Conservation (phyloP, 2,888 invertebrate genomes). For the Halictus ligatus region DNA sequence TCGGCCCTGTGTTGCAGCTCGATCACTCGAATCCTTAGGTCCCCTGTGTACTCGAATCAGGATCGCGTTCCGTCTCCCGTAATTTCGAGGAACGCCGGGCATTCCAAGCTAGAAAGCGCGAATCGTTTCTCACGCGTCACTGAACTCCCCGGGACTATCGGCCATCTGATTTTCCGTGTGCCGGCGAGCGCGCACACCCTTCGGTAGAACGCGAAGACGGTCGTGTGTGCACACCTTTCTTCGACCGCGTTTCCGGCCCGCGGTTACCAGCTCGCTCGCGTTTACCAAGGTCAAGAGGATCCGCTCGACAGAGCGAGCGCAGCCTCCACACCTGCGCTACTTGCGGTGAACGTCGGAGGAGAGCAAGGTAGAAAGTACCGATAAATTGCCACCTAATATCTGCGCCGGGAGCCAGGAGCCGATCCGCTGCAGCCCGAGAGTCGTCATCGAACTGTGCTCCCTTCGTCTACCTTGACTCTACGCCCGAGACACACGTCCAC, state of each 20-base stretch:
- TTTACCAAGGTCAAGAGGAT: constrained; percentile 66
- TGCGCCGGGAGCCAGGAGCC: constrained; percentile 32
- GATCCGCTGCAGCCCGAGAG: neutral
- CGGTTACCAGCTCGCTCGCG: constrained; percentile 47
- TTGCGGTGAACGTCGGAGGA: constrained; percentile 43
- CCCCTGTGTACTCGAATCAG: neutral
- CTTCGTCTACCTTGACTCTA: neutral
- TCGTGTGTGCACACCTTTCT: neutral
- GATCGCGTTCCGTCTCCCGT: constrained; percentile 1
- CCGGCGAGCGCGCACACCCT: neutral
- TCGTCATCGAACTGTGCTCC: neutral
- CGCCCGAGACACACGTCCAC: neutral
- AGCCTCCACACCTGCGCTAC: constrained; percentile 49
- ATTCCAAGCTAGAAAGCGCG: constrained; percentile 59
- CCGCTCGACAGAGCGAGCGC: constrained; percentile 37
- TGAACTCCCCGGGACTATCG: neutral
- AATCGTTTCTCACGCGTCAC: constrained; percentile 55
- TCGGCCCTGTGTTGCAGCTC: neutral
- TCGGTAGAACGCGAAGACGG: constrained; percentile 23
- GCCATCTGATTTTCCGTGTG: constrained; percentile 1
- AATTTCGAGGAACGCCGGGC: constrained; percentile 27
- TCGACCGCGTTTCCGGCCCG: constrained; percentile 15
- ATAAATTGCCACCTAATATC: constrained; percentile 62
- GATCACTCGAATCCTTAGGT: neutral
- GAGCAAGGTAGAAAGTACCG: constrained; percentile 56